Percentiles rank a stretch among this genome's conserved stretches.
Conservation (phyloP, 2,888 invertebrate species). For the Mylabris sibirica region DNA sequence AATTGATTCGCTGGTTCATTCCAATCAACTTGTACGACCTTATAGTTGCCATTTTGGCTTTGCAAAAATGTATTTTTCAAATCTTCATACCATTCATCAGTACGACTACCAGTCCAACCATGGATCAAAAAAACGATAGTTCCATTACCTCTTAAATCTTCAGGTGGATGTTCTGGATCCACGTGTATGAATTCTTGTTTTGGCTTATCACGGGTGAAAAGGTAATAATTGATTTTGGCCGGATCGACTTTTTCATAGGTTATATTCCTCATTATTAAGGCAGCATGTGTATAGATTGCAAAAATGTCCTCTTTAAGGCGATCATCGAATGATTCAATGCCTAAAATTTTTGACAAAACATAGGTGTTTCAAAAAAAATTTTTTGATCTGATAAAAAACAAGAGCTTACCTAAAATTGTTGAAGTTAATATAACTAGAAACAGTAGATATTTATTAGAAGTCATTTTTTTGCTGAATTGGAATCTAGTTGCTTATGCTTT, state of each 20-base stretch:
- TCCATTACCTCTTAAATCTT: slow-evolving; percentile 32
- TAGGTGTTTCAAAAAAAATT: background rate
- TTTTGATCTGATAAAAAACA: background rate
- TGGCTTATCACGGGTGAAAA: slow-evolving; percentile 41
- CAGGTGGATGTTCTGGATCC: slow-evolving; percentile 38
- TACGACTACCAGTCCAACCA: slow-evolving; percentile 47
- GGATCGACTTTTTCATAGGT: slow-evolving; percentile 41
- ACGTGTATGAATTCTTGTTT: slow-evolving; percentile 36
- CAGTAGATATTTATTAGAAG: background rate
- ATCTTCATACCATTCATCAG: slow-evolving; percentile 44
- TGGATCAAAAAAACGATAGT: slow-evolving; percentile 48
- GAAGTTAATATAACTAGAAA: background rate
- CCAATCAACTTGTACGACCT: slow-evolving; percentile 51
- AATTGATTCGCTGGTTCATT: slow-evolving; percentile 45
- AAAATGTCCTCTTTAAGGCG: slow-evolving; percentile 45
- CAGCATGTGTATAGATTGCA: slow-evolving; percentile 45
- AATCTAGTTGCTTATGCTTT: background rate
- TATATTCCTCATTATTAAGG: slow-evolving; percentile 42
- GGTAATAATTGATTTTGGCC: slow-evolving; percentile 43
- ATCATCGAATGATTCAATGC: slow-evolving; percentile 27
- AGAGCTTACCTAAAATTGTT: background rate
- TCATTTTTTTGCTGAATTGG: background rate
- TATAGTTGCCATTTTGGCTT: slow-evolving; percentile 34
- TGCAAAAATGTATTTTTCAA: slow-evolving; percentile 48
- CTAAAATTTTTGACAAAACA: slow-evolving; percentile 15